Conservation (phyloP, 2,113 vertebrate genomes). For the Numida meleagris region DNA sequence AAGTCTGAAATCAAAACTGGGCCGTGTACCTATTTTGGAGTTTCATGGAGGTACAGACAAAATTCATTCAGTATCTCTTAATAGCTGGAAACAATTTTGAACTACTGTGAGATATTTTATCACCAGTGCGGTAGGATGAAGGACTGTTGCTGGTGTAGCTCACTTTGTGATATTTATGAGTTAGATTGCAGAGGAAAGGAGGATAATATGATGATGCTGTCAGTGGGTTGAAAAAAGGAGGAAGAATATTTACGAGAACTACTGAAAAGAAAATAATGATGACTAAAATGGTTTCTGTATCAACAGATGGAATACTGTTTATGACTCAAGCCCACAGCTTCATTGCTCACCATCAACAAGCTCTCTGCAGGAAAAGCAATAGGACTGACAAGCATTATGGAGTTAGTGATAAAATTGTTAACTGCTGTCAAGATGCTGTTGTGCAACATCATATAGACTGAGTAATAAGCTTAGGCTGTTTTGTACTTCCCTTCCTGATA, state of each 20-base stretch:
- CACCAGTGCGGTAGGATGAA: not conserved
- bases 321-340: not conserved
- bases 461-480: not conserved
- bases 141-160: not conserved
- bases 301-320: not conserved
- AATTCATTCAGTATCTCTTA: not conserved
- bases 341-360: not conserved
- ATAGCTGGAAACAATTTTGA: not conserved
- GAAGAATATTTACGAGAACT: not conserved
- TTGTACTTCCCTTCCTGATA: not conserved
- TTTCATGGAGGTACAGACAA: not conserved
- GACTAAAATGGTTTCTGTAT: not conserved
- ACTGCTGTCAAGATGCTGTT: slow-evolving; percentile 5
- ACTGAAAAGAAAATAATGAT: not conserved
- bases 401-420: slow-evolving; percentile 14
- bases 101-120: not conserved
- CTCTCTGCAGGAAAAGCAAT: not conserved
- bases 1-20: not conserved
- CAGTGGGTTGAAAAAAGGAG: not conserved
- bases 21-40: not conserved
- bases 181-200: not conserved
- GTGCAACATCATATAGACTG: not conserved
- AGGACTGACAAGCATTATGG: not conserved
- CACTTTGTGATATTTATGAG: not conserved
- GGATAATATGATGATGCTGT: not conserved